phyloP scores from a whole-genome alignment of 1,140 invertebrate species.

The Caenorhabditis latens region DNA sequence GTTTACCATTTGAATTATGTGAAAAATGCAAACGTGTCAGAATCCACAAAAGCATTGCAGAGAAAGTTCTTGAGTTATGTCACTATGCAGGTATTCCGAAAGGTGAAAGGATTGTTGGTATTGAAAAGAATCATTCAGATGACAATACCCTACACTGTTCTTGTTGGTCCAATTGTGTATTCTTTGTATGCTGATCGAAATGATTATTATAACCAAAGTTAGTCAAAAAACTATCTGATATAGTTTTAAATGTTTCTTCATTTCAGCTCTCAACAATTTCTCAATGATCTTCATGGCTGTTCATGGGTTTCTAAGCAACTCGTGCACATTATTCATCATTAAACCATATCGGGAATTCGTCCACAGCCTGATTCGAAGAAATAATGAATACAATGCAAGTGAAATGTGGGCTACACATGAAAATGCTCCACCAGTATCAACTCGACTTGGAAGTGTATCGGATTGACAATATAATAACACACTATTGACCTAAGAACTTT shows the following conservation, averaged over 20 bases:
- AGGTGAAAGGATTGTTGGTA: not conserved
- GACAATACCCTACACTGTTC: not conserved
- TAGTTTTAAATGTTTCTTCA: not conserved
- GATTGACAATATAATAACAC: no score
- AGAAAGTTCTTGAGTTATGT: constrained; percentile 22
- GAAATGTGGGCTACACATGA: not conserved
- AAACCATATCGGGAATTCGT: not conserved
- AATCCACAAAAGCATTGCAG: constrained; percentile 8
- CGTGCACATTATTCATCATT: not conserved
- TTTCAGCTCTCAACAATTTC: constrained; percentile 7
- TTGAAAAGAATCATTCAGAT: not conserved
- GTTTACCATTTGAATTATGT: not conserved
- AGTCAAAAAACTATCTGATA: not conserved
- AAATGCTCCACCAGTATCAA: not conserved
- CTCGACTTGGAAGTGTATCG: not conserved
- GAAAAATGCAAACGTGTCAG: not conserved
- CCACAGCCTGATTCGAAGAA: not conserved
- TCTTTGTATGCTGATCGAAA: constrained; percentile 5
- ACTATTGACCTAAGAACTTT: no score
- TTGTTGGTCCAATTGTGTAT: not conserved
- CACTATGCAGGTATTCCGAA: not conserved
- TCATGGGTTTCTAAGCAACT: not conserved
- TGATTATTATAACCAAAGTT: constrained; percentile 37
- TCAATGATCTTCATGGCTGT: not conserved
- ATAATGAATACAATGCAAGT: not conserved